These are phyloP conservation scores for Planiliza haematocheilus DNA, from an alignment of 2,113 vertebrate genomes.

Conservation along the genomic window DNA sequence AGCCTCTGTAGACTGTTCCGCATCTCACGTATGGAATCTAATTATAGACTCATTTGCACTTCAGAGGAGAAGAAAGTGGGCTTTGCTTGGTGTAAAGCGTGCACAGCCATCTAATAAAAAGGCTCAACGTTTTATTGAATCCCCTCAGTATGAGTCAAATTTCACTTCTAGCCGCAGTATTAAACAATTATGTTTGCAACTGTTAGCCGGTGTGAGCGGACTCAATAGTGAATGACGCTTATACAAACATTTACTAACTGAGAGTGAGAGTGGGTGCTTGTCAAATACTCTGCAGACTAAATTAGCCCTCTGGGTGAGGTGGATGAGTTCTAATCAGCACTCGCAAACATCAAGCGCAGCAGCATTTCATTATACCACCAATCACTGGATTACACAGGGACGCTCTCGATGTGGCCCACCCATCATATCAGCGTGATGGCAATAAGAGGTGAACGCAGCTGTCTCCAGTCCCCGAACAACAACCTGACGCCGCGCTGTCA, in stretches of 20 bases:
- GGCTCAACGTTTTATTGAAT: conserved; percentile 49
- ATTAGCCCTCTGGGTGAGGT: conserved; percentile 48
- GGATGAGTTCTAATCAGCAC: conserved; percentile 63
- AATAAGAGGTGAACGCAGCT: conserved; percentile 47
- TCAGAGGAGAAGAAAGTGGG: conserved; percentile 65
- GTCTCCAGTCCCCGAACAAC: conserved; percentile 36
- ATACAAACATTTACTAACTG: conserved; percentile 64
- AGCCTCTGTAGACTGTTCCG: conserved; percentile 51
- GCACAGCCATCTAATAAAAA: conserved; percentile 60
- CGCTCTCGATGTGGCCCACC: conserved; percentile 16
- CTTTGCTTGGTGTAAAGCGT: conserved; percentile 53
- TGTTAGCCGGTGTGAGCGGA: conserved; percentile 35
- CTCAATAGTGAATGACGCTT: conserved; percentile 49
- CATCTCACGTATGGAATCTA: conserved; percentile 73
- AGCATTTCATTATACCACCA: conserved; percentile 35
- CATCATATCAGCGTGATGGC: conserved; percentile 41
- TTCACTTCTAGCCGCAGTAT: conserved; percentile 28
- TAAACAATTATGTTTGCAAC: conserved; percentile 34
- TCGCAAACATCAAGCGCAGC: conserved; percentile 37
- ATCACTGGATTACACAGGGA: conserved; percentile 35
- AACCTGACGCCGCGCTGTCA: conserved; percentile 48
- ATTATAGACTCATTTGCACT: conserved; percentile 79
- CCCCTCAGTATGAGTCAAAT: conserved; percentile 26
- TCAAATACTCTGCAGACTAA: conserved; percentile 57
- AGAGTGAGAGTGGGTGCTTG: conserved; percentile 51